Evolutionary conservation across 2,888 invertebrate species (phyloP).

Genomic region (Harpagoxenus sublaevis): DNA sequence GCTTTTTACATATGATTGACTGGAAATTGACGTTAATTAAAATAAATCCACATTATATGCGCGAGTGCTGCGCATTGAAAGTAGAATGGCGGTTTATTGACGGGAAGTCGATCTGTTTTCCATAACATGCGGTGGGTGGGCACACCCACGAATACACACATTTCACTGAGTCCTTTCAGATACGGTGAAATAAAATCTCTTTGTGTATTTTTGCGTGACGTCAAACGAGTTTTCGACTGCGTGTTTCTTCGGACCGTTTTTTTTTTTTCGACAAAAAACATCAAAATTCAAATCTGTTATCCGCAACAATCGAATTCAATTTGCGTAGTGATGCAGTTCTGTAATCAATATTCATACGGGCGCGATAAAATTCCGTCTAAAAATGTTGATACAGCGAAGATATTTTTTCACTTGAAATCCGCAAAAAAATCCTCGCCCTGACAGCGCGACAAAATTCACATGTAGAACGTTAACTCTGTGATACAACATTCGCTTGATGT

Average conservation of each 20-base stretch:
- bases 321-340: conserved; percentile 40
- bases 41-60: conserved; percentile 34
- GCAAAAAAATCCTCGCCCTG: not conserved
- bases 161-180: not conserved
- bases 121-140: not conserved
- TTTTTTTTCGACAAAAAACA: conserved; percentile 26
- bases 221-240: conserved; percentile 23
- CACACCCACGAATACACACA: not conserved
- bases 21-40: conserved; percentile 28
- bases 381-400: conserved; percentile 25
- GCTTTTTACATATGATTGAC: conserved; percentile 17
- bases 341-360: conserved; percentile 45
- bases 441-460: not conserved
- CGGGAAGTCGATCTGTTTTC: conserved; percentile 44
- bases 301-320: conserved; percentile 47
- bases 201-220: conserved; percentile 42
- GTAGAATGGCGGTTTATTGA: conserved; percentile 30
- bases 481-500: conserved; percentile 18
- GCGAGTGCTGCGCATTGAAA: not conserved
- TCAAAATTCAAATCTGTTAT: conserved; percentile 50
- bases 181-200: conserved; percentile 34
- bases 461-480: conserved; percentile 9
- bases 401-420: conserved; percentile 32
- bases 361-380: conserved; percentile 35
- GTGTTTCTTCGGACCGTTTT: conserved; percentile 9